A percentile compares a stretch with the other conserved stretches of the same genome.
phyloP scores from a whole-genome alignment of 2,888 invertebrate genomes.

The Drosophila pullipes region DNA sequence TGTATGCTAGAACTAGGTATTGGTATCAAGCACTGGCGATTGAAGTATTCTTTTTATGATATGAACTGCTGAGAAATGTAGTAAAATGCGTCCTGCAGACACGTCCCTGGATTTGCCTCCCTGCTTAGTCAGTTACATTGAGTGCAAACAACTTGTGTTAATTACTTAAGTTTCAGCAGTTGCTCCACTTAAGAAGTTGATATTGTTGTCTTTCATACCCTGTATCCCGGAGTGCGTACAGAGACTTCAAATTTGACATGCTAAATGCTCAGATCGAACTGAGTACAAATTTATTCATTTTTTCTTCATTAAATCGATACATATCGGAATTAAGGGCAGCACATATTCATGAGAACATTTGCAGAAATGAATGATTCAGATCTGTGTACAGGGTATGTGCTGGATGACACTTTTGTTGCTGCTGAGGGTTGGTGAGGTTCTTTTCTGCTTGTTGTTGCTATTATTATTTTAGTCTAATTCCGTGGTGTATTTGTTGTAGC shows the following conservation, averaged over 20 bases:
- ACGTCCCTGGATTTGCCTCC: slow-evolving; percentile 2
- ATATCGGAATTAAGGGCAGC: background rate
- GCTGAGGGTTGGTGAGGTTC: background rate
- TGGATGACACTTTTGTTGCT: background rate
- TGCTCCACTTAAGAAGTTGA: slow-evolving; percentile 71
- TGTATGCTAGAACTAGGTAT: background rate
- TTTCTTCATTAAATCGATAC: background rate
- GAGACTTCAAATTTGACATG: background rate
- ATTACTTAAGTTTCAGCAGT: slow-evolving; percentile 80
- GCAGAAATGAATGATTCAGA: background rate
- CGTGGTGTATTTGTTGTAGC: slow-evolving; percentile 65
- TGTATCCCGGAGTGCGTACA: background rate
- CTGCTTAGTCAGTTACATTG: slow-evolving; percentile 37
- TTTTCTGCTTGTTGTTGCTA: slow-evolving; percentile 22
- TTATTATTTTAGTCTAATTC: slow-evolving; percentile 67
- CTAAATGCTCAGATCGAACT: background rate
- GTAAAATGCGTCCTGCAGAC: background rate
- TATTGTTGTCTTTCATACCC: slow-evolving; percentile 14
- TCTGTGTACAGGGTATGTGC: background rate
- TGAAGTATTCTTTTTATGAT: slow-evolving; percentile 6
- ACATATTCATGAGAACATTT: background rate
- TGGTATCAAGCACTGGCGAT: background rate
- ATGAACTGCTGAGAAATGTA: background rate
- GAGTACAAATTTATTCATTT: background rate
- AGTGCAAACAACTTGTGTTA: slow-evolving; percentile 76